phyloP scores from a whole-genome alignment of 2,888 invertebrate species.

The Drosophila monieri region DNA sequence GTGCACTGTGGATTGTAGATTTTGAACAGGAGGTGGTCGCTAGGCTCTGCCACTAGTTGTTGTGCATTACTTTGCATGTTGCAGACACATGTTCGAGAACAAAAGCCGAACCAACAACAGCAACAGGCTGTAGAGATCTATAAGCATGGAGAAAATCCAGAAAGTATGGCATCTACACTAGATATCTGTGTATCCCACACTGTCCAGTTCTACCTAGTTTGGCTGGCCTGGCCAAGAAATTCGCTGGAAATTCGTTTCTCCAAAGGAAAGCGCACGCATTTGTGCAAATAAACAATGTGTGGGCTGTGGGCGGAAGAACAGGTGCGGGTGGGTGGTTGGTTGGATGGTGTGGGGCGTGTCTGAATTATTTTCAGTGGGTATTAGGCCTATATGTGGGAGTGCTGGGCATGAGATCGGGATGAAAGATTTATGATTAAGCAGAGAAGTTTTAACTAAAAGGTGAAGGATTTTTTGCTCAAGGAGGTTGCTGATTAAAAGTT shows the following conservation, averaged over 20 bases:
- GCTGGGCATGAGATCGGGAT: neutral
- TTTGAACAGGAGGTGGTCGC: neutral
- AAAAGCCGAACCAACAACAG: slow-evolving; percentile 37
- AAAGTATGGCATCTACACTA: slow-evolving; percentile 26
- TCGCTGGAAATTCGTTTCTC: slow-evolving; percentile 58
- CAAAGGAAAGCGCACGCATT: slow-evolving; percentile 67
- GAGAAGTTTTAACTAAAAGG: neutral
- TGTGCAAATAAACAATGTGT: slow-evolving; percentile 73
- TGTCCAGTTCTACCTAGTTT: slow-evolving; percentile 48
- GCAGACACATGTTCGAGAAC: slow-evolving; percentile 72
- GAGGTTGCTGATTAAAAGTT: neutral
- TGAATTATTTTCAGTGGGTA: slow-evolving; percentile 21
- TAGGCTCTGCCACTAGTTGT: slow-evolving; percentile 24
- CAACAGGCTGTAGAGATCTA: slow-evolving; percentile 45
- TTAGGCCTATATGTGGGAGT: slow-evolving; percentile 5
- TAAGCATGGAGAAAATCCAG: neutral
- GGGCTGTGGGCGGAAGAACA: slow-evolving; percentile 12
- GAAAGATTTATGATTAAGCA: neutral
- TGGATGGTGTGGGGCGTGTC: slow-evolving; percentile 6
- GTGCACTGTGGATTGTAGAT: neutral
- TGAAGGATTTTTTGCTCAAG: neutral
- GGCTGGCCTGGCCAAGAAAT: slow-evolving; percentile 51
- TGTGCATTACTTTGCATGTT: slow-evolving; percentile 78
- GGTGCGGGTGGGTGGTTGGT: slow-evolving; percentile 27
- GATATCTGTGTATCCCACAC: slow-evolving; percentile 31